These are phyloP conservation scores for Apodemia hepburni DNA, from an alignment of 2,888 invertebrate genomes.

Conservation along the genomic window DNA sequence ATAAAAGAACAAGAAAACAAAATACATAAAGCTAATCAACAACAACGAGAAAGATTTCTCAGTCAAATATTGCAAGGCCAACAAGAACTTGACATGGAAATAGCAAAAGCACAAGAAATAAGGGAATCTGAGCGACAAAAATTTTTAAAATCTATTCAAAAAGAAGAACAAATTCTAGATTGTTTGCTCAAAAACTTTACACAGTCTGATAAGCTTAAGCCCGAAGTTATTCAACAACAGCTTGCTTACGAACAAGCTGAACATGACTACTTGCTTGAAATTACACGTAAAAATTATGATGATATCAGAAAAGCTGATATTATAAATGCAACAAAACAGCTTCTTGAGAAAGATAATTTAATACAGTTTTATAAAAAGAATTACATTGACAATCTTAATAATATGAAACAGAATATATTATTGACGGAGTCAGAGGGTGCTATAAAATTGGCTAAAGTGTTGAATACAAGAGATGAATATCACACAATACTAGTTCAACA, in stretches of 20 bases:
- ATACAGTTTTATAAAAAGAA: conserved; percentile 80
- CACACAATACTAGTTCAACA: conserved; percentile 80
- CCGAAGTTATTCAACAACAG: conserved; percentile 82
- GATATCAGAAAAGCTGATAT: conserved; percentile 84
- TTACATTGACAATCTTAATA: conserved; percentile 82
- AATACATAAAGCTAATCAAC: conserved; percentile 81
- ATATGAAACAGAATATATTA: conserved; percentile 82
- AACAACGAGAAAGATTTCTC: conserved; percentile 81
- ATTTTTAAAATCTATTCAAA: conserved; percentile 81
- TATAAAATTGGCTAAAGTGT: conserved; percentile 78
- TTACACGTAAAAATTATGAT: conserved; percentile 78
- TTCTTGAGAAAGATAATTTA: conserved; percentile 83
- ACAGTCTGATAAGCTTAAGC: conserved; percentile 74
- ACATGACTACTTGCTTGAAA: conserved; percentile 83
- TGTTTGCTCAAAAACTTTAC: conserved; percentile 83
- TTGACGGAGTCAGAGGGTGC: conserved; percentile 81
- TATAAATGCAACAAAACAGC: conserved; percentile 84
- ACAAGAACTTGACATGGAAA: conserved; percentile 82
- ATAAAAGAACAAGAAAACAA: conserved; percentile 83
- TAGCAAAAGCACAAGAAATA: conserved; percentile 84
- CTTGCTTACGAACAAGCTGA: conserved; percentile 84
- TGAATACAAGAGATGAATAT: conserved; percentile 82
- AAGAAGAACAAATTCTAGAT: conserved; percentile 83
- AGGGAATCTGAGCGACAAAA: conserved; percentile 82
- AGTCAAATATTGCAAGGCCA: conserved; percentile 80